phyloP scores from a whole-genome alignment of 2,888 invertebrate species.

The Drosophila melanosoma region DNA sequence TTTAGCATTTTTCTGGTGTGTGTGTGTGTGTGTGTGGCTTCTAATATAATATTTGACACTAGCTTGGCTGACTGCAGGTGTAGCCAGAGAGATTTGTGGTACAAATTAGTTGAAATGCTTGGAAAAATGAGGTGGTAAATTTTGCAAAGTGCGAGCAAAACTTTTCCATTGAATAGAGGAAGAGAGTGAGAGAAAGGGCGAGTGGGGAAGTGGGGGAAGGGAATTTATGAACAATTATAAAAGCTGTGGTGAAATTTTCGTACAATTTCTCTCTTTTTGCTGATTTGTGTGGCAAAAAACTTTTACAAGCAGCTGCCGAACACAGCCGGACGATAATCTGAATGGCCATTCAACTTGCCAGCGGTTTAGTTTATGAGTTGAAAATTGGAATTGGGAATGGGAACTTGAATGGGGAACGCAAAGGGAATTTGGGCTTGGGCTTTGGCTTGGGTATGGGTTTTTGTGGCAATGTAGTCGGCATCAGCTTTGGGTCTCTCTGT shows the following conservation, averaged over 20 bases:
- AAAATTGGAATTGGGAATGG: slow-evolving; percentile 11
- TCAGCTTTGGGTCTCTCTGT: slow-evolving; percentile 22
- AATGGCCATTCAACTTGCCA: slow-evolving; percentile 45
- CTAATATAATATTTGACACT: slow-evolving; percentile 49
- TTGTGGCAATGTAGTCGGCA: slow-evolving; percentile 1
- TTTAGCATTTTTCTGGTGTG: slow-evolving; percentile 15
- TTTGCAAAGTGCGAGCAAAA: slow-evolving; percentile 49
- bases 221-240: slow-evolving; percentile 62
- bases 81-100: slow-evolving; percentile 58
- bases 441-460: slow-evolving; percentile 2
- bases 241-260: slow-evolving; percentile 54
- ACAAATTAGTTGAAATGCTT: slow-evolving; percentile 68
- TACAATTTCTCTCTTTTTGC: slow-evolving; percentile 16
- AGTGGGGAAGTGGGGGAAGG: background rate
- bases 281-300: slow-evolving; percentile 49
- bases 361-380: slow-evolving; percentile 41
- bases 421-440: slow-evolving; percentile 1
- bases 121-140: slow-evolving; percentile 73
- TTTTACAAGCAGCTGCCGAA: slow-evolving; percentile 47
- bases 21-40: slow-evolving; percentile 9
- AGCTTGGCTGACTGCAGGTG: slow-evolving; percentile 56
- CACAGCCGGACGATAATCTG: slow-evolving; percentile 33
- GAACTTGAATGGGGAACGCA: too few relatives aligned
- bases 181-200: background rate
- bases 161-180: slow-evolving; percentile 51